Base-by-base conservation (phyloP, 2,797 vertebrate genomes). In the Tokudaia tokunoshimensis region DNA sequence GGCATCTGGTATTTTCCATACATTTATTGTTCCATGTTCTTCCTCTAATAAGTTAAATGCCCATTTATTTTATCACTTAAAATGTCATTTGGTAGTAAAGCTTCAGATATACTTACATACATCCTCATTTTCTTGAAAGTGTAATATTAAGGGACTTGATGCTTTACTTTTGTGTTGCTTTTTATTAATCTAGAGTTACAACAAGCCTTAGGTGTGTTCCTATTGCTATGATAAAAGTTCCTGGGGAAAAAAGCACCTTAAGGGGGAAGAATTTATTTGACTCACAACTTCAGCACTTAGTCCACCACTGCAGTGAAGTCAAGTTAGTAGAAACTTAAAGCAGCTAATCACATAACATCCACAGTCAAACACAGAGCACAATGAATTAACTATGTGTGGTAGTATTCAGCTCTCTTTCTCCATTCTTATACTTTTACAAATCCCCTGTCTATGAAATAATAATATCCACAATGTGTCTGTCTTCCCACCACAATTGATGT, bases 81-180 rank as follows among this genome's bases (percentile, higher is more conserved):
- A 91, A 89, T 91, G 14, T 55, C 79, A 92, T 80, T 86, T 95
- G 4, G 5, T 78, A 92, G 90, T 41, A 63, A 81, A 67, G 17
- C n/a, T 79, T n/a, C 37, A 79, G 9, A 81, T 93, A 29, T 34
- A 34, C 31, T 50, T 72, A 92, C 24, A 85, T 61, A 89, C 55
- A 87, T 63, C 19, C 41, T 91, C 93, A 74, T 91, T 94, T 95
- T 50, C n/a, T 89, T 89, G 34, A 44, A 44, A 72, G 90, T 86
- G 8, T 94, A 57, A 94, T 83, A 82, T 19, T 14, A 67, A 95
- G 63, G 26, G 13, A 10, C 37, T 92, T 7, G 2, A 74, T 24
- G 65, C 94, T 85, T 95, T 72, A 89, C 22, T 13, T 91, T 91
- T 74, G 70, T 74, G 31, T 6, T 91, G 7, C 13, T 70, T 96